Percentiles rank a stretch among this genome's conserved stretches.
phyloP scores from a whole-genome alignment of 2,797 vertebrate species.

The Clarias fuscus region DNA sequence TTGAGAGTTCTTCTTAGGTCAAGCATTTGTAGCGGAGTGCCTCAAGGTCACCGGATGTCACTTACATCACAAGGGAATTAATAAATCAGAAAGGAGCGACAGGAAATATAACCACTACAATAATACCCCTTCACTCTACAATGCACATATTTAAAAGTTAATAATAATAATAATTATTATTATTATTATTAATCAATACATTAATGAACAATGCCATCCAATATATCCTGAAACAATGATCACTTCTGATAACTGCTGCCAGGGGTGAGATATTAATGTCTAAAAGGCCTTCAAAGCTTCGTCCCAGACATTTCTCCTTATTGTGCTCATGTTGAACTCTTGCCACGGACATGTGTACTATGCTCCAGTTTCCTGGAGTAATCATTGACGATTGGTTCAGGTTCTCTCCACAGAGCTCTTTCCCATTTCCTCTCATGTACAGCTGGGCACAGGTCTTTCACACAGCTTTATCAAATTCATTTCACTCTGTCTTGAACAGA shows the following conservation, averaged over 20 bases:
- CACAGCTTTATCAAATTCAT: background rate
- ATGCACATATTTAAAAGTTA: background rate
- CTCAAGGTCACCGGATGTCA: slow-evolving; percentile 62
- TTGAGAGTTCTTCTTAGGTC: slow-evolving; percentile 44
- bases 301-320: background rate
- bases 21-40: slow-evolving; percentile 59
- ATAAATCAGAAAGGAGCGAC: slow-evolving; percentile 59
- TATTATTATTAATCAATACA: too few relatives aligned
- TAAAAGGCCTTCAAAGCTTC: slow-evolving; percentile 17
- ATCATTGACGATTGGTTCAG: slow-evolving; percentile 20
- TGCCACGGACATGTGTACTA: slow-evolving; percentile 8
- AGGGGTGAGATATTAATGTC: background rate
- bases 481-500: slow-evolving; percentile 20
- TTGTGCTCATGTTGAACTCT: slow-evolving; percentile 26
- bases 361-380: slow-evolving; percentile 31
- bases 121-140: slow-evolving; percentile 42
- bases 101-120: slow-evolving; percentile 37
- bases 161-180: background rate
- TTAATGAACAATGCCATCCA: background rate
- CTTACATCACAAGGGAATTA: slow-evolving; percentile 57
- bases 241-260: background rate
- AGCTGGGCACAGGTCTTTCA: slow-evolving; percentile 22
- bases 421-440: slow-evolving; percentile 4
- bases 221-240: background rate
- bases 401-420: slow-evolving; percentile 5